Evolutionary conservation across 2,113 vertebrate genomes (phyloP).

Genomic region (Cyrtonyx montezumae): DNA sequence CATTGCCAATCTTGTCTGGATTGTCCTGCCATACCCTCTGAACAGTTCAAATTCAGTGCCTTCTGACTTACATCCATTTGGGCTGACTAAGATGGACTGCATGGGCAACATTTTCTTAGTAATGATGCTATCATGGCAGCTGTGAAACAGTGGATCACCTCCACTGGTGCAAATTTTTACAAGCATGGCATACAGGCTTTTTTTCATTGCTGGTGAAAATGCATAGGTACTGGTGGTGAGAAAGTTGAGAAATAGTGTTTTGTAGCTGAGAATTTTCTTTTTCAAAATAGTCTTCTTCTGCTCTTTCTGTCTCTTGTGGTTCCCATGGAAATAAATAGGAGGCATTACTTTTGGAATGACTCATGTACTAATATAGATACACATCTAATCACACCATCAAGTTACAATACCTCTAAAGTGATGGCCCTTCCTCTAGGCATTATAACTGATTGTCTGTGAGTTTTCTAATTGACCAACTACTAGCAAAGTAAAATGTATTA

Average conservation of each 20-base stretch:
- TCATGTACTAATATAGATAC: fast-evolving
- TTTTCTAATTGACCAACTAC: background rate
- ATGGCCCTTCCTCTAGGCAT: background rate
- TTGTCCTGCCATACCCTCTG: too few species aligned
- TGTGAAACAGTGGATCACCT: background rate
- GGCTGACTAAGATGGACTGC: too few species aligned
- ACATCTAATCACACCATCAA: fast-evolving
- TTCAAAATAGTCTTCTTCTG: background rate
- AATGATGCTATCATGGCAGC: background rate
- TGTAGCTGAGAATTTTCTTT: background rate
- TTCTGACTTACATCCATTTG: too few species aligned
- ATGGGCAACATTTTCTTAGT: too few species aligned
- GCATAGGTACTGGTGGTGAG: background rate
- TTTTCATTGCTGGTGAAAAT: background rate
- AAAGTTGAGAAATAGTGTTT: background rate
- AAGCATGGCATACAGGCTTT: background rate
- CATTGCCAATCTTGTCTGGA: too few species aligned
- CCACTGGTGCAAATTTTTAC: background rate
- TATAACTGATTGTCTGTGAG: fast-evolving
- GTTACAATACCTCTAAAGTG: background rate
- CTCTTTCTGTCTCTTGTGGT: background rate
- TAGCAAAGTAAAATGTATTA: background rate
- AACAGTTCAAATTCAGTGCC: too few species aligned
- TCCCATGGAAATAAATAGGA: background rate
- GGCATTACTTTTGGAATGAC: background rate